Conservation (phyloP, 2,113 vertebrate genomes). For the Origma solitaria region DNA sequence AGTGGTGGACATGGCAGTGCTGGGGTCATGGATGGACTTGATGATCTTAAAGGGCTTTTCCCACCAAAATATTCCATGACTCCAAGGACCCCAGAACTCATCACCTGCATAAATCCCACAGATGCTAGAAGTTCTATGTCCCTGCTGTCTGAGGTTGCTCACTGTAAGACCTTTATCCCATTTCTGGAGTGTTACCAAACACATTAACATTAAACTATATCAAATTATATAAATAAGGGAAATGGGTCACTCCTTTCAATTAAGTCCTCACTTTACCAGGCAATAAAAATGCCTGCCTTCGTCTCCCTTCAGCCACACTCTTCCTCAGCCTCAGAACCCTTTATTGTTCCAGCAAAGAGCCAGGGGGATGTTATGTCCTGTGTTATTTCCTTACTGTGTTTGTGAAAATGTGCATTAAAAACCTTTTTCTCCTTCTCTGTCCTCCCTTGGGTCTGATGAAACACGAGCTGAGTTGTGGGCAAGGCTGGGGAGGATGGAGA, state of each 20-base stretch:
- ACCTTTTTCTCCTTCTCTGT: not conserved
- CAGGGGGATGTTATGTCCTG: not conserved
- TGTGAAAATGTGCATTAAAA: not conserved
- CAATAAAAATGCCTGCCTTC: not conserved
- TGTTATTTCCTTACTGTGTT: not conserved
- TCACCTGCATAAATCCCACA: rapidly evolving
- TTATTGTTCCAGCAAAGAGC: not conserved
- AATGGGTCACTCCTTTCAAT: not conserved
- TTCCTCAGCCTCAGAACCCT: not conserved
- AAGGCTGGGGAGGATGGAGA: not conserved
- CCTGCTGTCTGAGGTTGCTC: not conserved
- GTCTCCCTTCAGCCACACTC: not conserved
- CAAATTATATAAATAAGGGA: not conserved
- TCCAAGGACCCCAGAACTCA: not conserved
- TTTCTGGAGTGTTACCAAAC: not conserved
- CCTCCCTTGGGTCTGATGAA: not conserved
- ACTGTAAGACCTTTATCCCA: not conserved
- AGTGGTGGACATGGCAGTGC: not conserved
- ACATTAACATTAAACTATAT: not conserved
- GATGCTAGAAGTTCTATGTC: not conserved
- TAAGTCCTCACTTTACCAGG: not conserved
- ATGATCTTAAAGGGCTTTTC: not conserved
- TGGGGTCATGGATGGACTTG: too few species aligned
- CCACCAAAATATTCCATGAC: not conserved
- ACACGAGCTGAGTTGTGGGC: not conserved